Evolutionary conservation across 2,113 vertebrate genomes (phyloP), one percentile per base, ranked within the genome.

Genomic region (Xenopus laevis): DNA sequence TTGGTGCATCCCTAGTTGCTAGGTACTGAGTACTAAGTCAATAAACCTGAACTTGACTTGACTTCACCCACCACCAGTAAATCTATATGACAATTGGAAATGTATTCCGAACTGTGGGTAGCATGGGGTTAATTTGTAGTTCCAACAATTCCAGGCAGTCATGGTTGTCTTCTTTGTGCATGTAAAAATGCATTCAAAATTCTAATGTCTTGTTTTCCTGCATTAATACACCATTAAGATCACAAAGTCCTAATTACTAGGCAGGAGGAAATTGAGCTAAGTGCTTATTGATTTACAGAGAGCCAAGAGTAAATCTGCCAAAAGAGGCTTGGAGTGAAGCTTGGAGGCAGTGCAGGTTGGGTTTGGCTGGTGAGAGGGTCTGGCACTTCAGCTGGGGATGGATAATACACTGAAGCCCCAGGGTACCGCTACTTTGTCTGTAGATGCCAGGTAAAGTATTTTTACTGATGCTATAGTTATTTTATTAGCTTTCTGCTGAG

Each of bases 241-340:
- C 57, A 17, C 57, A 8, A 65, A 53, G 13, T 18, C 47, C 30
- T 65, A 62, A 47, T 46, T 60, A 50, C 23, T 30, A 18, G 13
- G 40, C 55, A 53, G 55, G 46, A 74, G 21, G 55, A 74, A 68
- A 47, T 74, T 23, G 55, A 33, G 50, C 13, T 50, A 65, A 74
- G 65, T 74, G 63, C 20, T 74, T 68, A 68, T 68, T 50, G 63
- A 74, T 74, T 68, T 52, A 15, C 15, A 12, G 52, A 27, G 23
- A 62, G 20, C 46, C 55, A 10, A 16, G n/a, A 69, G 47, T 7
- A 50, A 50, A 50, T 50, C 12, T 50, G 47, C 27, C 63, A 15
- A 58, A 4, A 23, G 20, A 47, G 33, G 53, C 12, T 63, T 40
- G 20, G 53, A 27, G 50, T 15, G 15, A 21, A 27, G 55, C 47